Base-by-base conservation (phyloP, 2,888 invertebrate genomes). In the Schizotus pectinicornis region DNA sequence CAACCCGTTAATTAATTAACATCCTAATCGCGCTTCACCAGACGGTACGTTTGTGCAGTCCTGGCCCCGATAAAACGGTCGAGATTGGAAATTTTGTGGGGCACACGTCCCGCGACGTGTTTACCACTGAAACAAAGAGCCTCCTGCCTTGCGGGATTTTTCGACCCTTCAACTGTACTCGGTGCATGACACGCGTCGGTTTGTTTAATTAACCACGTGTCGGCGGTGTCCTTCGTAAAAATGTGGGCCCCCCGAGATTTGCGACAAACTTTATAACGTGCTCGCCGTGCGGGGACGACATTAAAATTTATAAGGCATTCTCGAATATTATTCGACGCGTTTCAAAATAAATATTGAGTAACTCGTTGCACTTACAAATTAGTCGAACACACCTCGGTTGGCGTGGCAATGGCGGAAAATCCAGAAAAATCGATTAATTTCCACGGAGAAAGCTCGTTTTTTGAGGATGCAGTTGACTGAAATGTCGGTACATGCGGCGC, bases 291-390 rank as follows among this genome's bases (percentile, higher is more conserved):
- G 41, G 34, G 6, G 11, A 41, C 2, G 37, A 34, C 46, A 53
- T 53, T 53, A 46, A 53, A 53, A 53, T 53, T 36, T 46, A 53
- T 45, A 36, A 53, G 38, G 38, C 43, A 45, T 22, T 3, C 22
- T 22, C 22, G 22, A 5, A 22, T 22, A 22, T 22, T 22, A 3
- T 43, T 42, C 36, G 30, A 30, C 9, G 46, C 45, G 45, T 53
- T 53, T 45, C 45, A 14, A 53, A 53, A 53, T 53, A 53, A 53
- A 53, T 46, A 53, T 53, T 45, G 53, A 45, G 53, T 38, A 53
- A 53, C 36, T 53, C 45, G 45, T 53, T 53, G 53, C 52, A 52
- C 37, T 52, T 38, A 52, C 45, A 52, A 52, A 52, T 52, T 45
- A 45, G 33, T 8, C 9, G 31, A 30, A 53, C 53, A 53, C 53